Conservation (phyloP, 2,113 vertebrate genomes). For the Platysteira castanea region DNA sequence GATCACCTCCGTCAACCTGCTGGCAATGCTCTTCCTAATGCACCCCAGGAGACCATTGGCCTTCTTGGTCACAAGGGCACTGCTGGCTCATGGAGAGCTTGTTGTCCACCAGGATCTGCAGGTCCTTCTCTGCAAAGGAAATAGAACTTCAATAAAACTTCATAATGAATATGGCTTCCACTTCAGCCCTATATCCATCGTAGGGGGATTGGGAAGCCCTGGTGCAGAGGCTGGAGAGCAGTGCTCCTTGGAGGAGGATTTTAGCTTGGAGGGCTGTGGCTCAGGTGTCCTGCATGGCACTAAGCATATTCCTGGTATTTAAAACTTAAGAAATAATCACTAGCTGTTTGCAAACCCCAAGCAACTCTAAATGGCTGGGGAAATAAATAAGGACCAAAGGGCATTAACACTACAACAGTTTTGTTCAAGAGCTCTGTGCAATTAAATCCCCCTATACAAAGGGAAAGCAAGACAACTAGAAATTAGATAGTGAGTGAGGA, state of each 20-base stretch:
- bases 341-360: background rate
- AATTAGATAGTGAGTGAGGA: background rate
- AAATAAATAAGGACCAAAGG: background rate
- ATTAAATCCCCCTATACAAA: background rate
- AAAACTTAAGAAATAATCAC: background rate
- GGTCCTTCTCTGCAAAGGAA: background rate
- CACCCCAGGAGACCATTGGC: rapidly evolving
- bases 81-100: background rate
- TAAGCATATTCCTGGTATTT: background rate
- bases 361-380: background rate
- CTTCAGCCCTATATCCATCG: background rate
- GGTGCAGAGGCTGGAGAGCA: background rate
- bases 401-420: background rate
- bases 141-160: background rate
- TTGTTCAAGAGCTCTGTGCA: background rate
- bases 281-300: background rate
- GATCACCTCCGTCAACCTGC: rapidly evolving
- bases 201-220: background rate
- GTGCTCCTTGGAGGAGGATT: background rate
- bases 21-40: background rate
- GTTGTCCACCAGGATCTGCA: background rate
- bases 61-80: background rate
- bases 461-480: background rate
- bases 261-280: background rate
- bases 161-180: background rate